Conservation (phyloP, 1,140 invertebrate species). For the Mizuhopecten yessoensis region DNA sequence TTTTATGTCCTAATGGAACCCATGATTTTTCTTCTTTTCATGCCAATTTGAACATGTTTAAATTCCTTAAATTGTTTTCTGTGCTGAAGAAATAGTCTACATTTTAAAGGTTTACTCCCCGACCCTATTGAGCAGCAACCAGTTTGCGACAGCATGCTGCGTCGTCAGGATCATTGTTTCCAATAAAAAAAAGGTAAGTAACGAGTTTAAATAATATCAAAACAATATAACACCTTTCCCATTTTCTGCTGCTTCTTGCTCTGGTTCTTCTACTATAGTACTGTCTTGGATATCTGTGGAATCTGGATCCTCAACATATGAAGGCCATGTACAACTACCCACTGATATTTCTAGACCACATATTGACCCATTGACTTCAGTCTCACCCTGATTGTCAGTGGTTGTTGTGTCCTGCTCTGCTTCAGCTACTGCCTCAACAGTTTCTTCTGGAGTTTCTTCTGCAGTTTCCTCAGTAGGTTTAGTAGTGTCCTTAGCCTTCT, state of each 20-base stretch:
- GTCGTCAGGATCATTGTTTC: no score
- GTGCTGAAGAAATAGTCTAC: no score
- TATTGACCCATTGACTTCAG: not conserved
- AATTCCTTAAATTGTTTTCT: no score
- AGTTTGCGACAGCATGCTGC: no score
- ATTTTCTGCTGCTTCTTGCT: not conserved
- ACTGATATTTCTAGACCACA: constrained; percentile 18
- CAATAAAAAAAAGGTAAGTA: not conserved
- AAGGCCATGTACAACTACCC: constrained; percentile 32
- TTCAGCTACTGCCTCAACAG: not conserved
- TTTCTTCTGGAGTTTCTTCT: not conserved
- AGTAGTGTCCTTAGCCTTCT: not conserved
- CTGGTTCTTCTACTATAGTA: not conserved
- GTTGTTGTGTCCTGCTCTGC: not conserved
- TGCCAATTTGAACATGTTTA: no score
- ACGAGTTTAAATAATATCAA: not conserved
- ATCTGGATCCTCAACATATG: not conserved
- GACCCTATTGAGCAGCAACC: no score
- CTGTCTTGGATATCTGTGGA: not conserved
- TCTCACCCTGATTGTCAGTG: constrained; percentile 15
- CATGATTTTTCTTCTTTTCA: no score
- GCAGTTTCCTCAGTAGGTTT: not conserved
- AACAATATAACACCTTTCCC: constrained; percentile 12
- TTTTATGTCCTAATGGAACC: no score
- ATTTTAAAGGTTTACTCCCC: no score